These are phyloP conservation scores for Fulica atra DNA, from an alignment of 2,113 vertebrate species.

Conservation along the genomic window DNA sequence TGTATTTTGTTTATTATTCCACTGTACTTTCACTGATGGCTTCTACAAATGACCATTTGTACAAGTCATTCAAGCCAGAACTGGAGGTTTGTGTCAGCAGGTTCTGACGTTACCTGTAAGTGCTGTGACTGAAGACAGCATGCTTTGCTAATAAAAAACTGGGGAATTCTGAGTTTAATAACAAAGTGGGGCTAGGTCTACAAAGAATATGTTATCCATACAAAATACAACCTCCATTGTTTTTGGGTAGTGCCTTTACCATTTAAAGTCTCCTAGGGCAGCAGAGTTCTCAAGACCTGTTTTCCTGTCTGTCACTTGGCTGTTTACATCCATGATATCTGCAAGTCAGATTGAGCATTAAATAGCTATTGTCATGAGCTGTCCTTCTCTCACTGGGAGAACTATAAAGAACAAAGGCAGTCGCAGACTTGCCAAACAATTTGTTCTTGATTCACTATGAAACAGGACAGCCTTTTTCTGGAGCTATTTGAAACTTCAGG, in stretches of 20 bases:
- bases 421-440: not conserved
- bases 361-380: not conserved
- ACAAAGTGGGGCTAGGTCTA: not conserved
- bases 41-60: not conserved
- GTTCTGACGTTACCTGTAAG: not conserved
- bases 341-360: not conserved
- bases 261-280: not conserved
- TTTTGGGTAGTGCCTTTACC: not conserved
- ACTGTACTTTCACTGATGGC: not conserved
- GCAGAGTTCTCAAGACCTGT: not conserved
- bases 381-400: not conserved
- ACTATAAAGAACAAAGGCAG: not conserved
- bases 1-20: not conserved
- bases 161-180: not conserved
- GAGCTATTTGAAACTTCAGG: fast-evolving
- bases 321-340: not conserved
- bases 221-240: not conserved
- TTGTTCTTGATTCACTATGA: not conserved
- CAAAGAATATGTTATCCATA: not conserved
- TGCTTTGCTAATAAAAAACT: not conserved
- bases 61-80: not conserved
- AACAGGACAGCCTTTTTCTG: not conserved
- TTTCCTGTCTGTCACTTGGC: not conserved
- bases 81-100: not conserved
- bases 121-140: not conserved